A percentile compares a stretch with the other conserved stretches of the same genome.
Evolutionary conservation across 2,888 invertebrate genomes (phyloP).

Genomic region (Tricholauxania praeusta): DNA sequence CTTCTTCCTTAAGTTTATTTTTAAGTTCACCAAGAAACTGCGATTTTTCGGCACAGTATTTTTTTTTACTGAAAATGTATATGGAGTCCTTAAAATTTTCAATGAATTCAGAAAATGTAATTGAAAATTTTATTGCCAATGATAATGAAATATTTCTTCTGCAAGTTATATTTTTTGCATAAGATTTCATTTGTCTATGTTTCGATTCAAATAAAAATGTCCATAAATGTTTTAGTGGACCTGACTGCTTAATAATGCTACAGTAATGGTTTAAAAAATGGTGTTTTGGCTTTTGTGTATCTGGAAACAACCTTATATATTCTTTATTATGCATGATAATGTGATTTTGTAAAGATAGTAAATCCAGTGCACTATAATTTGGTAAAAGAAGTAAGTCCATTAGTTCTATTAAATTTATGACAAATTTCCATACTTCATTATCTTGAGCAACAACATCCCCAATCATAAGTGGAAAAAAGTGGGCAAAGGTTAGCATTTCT

Average conservation of each 20-base stretch:
- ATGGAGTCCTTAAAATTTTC: neutral
- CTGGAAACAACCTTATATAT: slow-evolving; percentile 30
- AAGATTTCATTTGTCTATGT: slow-evolving; percentile 22
- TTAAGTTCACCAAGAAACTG: slow-evolving; percentile 18
- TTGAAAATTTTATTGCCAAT: slow-evolving; percentile 12
- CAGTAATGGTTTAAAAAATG: slow-evolving; percentile 34
- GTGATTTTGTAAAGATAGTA: slow-evolving; percentile 32
- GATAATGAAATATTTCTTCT: slow-evolving; percentile 6
- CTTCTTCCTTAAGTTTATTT: slow-evolving; percentile 8
- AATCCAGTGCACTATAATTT: slow-evolving; percentile 25
- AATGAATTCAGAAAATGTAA: slow-evolving; percentile 5
- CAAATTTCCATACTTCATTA: slow-evolving; percentile 30
- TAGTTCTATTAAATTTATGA: slow-evolving; percentile 33
- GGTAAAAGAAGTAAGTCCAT: slow-evolving; percentile 27
- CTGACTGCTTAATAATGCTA: slow-evolving; percentile 33
- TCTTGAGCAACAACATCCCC: slow-evolving; percentile 17
- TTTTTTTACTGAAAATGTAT: slow-evolving; percentile 7
- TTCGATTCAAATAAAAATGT: slow-evolving; percentile 32
- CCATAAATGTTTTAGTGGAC: slow-evolving; percentile 30
- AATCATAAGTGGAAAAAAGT: slow-evolving; percentile 12
- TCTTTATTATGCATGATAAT: slow-evolving; percentile 30
- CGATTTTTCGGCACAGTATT: slow-evolving; percentile 9
- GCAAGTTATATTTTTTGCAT: slow-evolving; percentile 3
- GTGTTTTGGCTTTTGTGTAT: slow-evolving; percentile 35
- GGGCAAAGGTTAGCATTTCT: slow-evolving; percentile 25